Conservation (phyloP, 2,113 vertebrate species). For the Junco hyemalis region DNA sequence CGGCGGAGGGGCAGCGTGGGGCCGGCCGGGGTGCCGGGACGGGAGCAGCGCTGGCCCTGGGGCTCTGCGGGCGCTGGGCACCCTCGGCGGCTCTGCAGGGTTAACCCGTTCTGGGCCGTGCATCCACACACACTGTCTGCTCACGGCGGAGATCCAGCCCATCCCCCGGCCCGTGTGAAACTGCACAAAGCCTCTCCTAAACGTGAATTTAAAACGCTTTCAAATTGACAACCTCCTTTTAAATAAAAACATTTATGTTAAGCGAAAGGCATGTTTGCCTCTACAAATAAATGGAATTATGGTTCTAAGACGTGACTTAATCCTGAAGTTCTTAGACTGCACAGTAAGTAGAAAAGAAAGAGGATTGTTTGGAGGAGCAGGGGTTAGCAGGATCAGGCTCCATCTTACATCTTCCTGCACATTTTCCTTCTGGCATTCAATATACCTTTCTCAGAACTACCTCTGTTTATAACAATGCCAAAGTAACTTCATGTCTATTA, state of each 20-base stretch:
- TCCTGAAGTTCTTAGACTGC: slow-evolving; percentile 10
- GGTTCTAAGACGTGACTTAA: slow-evolving; percentile 40
- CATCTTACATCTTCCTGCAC: neutral
- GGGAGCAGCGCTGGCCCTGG: neutral
- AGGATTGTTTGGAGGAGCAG: neutral
- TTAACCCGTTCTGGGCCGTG: neutral
- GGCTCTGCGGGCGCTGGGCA: slow-evolving; percentile 27
- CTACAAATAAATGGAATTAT: slow-evolving; percentile 45
- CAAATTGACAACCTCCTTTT: neutral
- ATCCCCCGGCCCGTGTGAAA: neutral
- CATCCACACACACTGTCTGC: neutral
- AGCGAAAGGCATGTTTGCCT: slow-evolving; percentile 22
- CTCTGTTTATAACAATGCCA: neutral
- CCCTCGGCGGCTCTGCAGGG: neutral
- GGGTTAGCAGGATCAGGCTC: slow-evolving; percentile 21
- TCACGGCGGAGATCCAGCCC: neutral
- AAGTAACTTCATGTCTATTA: neutral
- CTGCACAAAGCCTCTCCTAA: neutral
- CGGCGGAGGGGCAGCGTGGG: neutral
- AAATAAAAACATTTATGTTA: slow-evolving; percentile 47
- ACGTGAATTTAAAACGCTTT: neutral
- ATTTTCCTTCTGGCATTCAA: neutral
- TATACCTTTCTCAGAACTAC: neutral
- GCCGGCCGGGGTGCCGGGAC: accelerated
- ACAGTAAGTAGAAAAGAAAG: slow-evolving; percentile 31